phyloP scores from a whole-genome alignment of 2,113 vertebrate species.

The Mirza zaza region DNA sequence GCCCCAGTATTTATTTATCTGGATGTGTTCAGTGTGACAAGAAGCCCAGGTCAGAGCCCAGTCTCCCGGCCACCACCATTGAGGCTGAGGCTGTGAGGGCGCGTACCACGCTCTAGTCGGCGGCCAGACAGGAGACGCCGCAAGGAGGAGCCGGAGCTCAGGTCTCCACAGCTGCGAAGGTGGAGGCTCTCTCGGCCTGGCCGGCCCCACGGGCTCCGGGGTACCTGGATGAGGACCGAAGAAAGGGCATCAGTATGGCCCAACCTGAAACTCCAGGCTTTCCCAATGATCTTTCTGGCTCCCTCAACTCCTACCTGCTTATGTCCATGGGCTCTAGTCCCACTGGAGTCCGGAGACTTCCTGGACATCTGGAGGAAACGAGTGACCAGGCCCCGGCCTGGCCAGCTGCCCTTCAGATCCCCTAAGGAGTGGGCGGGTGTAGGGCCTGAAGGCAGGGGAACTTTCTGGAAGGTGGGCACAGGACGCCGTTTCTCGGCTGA shows the following conservation, averaged over 20 bases:
- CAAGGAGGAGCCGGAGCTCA: conserved; percentile 92
- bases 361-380: conserved; percentile 94
- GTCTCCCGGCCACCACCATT: conserved; percentile 91
- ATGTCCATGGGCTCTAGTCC: conserved; percentile 83
- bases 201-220: conserved; percentile 85
- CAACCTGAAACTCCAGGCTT: not conserved
- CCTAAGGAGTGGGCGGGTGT: conserved; percentile 91
- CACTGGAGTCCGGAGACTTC: conserved; percentile 81
- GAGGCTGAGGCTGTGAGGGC: conserved; percentile 90
- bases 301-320: conserved; percentile 83
- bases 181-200: conserved; percentile 90
- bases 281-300: not conserved
- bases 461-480: conserved; percentile 78
- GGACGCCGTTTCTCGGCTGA: conserved; percentile 78
- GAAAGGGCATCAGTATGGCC: not conserved
- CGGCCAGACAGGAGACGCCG: conserved; percentile 86
- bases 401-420: conserved; percentile 92
- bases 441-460: conserved; percentile 79
- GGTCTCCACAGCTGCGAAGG: conserved; percentile 95
- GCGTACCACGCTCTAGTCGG: conserved; percentile 79
- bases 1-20: not conserved
- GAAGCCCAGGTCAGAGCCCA: conserved; percentile 75
- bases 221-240: conserved; percentile 81
- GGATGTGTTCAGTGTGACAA: not conserved
- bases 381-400: conserved; percentile 90